Conservation (phyloP, 2,888 invertebrate genomes). For the Caradrina kadenii region DNA sequence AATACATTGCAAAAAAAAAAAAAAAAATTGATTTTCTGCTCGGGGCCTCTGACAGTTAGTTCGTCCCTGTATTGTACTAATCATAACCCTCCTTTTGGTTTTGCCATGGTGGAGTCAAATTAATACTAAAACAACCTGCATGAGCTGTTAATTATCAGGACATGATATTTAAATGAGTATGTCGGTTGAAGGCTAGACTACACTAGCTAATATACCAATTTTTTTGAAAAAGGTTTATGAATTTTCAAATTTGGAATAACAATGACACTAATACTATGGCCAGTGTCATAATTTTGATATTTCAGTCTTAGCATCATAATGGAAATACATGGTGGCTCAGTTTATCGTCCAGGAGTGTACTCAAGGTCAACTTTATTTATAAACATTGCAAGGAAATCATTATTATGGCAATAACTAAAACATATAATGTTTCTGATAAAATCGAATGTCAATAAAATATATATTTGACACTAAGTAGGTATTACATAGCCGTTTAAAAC, state of each 20-base stretch:
- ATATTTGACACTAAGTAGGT: background rate
- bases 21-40: too few relatives aligned
- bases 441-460: background rate
- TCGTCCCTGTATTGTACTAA: too few relatives aligned
- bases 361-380: conserved; percentile 35
- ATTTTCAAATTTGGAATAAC: too few relatives aligned
- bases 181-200: background rate
- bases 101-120: too few relatives aligned
- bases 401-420: background rate
- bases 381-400: conserved; percentile 7
- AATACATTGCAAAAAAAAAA: too few relatives aligned
- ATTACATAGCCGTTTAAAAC: background rate
- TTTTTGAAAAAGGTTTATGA: too few relatives aligned
- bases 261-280: background rate
- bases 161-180: background rate
- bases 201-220: background rate
- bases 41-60: too few relatives aligned
- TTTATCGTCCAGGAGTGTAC: background rate
- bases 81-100: too few relatives aligned
- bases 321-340: background rate
- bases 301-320: background rate
- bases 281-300: background rate
- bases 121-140: too few relatives aligned
- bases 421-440: background rate
- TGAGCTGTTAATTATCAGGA: background rate